Evolutionary conservation across 2,888 invertebrate genomes (phyloP), one percentile per base, ranked within the genome.

Genomic region (Leptopilina myrica): DNA sequence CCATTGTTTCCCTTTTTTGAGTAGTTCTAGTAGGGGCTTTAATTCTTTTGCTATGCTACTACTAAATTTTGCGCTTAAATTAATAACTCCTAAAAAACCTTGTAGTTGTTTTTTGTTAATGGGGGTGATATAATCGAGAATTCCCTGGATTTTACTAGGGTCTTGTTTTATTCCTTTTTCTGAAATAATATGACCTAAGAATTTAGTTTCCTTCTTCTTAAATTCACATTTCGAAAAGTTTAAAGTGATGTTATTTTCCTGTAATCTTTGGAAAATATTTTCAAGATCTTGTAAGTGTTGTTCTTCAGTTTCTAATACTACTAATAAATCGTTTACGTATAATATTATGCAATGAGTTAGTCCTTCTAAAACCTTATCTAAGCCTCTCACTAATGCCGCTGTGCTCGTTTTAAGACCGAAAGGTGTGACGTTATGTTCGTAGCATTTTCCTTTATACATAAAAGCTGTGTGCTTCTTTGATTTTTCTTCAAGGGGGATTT

Each of bases 401-500:
- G 76, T 67, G 9, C 80, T 82, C 0, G 80, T 82, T 33, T 67
- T 78, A 5, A 81, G 43, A 0, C 80, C 82, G 5, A 79, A 83
- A 5, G 75, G 75, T 9, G 59, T 83, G 0, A 81, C 82, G 8
- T 40, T 69, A 14, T 81, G 81, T 46, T 80, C 77, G 5, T 83
- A 81, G 0, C 80, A 59, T 8, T 56, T n/a, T 15, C 77, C 33
- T 2, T 78, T 64, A 3, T 81, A 65, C 9, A 76, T 12, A 8
- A 83, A 81, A 0, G 83, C 81, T 0, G 77, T 75, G 15, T 64
- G 65, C 40, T 67, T 66, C n/a, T 20, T 11, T 1, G 77, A 75
- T 0, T 67, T 64, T 9, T 69, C 64, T 9, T 80, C 62, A 1
- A 86, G 56, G 0, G 84, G 83, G 0, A 85, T 78, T 33, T 85